Conservation (phyloP, 92 coral and sea anemone species). For the Galaxea fascicularis region DNA sequence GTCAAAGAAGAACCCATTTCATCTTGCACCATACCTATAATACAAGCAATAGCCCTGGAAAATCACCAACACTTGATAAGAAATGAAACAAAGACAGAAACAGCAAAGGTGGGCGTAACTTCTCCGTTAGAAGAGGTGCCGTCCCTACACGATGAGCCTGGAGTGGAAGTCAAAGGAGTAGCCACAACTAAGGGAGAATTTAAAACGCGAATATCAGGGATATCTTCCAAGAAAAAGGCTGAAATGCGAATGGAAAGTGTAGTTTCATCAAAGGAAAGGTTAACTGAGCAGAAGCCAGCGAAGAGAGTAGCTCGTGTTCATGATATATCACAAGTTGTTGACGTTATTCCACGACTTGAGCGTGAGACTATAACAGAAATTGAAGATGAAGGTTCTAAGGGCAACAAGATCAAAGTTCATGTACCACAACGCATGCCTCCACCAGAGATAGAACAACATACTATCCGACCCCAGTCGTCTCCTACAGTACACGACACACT, state of each 20-base stretch:
- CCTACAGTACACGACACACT: background rate
- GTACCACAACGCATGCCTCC: constrained; percentile 6
- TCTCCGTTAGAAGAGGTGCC: background rate
- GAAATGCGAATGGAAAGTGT: background rate
- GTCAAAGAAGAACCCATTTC: background rate
- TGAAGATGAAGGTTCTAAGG: constrained; percentile 9
- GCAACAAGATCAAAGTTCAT: constrained; percentile 24
- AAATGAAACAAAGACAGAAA: background rate
- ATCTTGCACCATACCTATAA: constrained; percentile 6
- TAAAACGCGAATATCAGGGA: constrained; percentile 15
- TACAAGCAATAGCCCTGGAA: constrained; percentile 28
- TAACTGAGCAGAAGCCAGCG: background rate
- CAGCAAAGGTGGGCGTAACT: background rate
- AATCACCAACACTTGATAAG: background rate
- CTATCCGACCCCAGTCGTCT: background rate
- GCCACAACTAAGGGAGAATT: background rate
- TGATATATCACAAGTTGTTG: constrained; percentile 12
- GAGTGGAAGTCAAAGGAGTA: background rate
- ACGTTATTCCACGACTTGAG: constrained; percentile 16
- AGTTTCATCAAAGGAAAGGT: background rate
- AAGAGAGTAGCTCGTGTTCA: background rate
- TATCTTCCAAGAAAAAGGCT: background rate
- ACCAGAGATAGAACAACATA: background rate
- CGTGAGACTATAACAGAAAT: constrained; percentile 27
- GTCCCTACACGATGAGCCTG: background rate